Conservation (phyloP, 2,888 invertebrate species). For the Steinernema carpocapsae region DNA sequence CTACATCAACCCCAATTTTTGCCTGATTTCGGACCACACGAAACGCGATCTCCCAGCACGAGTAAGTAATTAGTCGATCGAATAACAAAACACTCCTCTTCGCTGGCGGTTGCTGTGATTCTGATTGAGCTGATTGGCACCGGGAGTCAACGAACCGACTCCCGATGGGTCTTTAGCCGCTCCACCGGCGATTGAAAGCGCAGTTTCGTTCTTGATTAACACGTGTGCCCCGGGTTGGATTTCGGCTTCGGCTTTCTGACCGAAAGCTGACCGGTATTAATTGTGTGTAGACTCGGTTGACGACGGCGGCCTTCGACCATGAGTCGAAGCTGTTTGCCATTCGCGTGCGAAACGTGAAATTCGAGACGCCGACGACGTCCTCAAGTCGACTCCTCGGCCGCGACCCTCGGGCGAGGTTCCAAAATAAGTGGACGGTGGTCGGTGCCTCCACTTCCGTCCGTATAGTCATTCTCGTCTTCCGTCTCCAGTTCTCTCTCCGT, state of each 20-base stretch:
- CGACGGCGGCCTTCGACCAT: constrained; percentile 27
- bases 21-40: no score
- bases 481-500: not conserved
- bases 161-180: not conserved
- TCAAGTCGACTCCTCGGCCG: constrained; percentile 4
- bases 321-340: constrained; percentile 28
- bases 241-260: not conserved
- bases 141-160: constrained; percentile 19
- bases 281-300: constrained; percentile 27
- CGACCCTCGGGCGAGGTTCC: constrained; percentile 33
- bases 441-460: not conserved
- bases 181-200: not conserved
- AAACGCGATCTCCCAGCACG: no score
- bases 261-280: constrained; percentile 32
- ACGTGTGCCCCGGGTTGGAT: constrained; percentile 21
- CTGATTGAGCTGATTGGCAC: constrained; percentile 16
- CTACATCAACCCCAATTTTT: no score
- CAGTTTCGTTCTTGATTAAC: constrained; percentile 20
- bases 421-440: constrained; percentile 28
- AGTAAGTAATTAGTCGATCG: constrained; percentile 29
- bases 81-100: constrained; percentile 32
- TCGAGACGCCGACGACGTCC: constrained; percentile 33
- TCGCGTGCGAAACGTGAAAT: constrained; percentile 34
- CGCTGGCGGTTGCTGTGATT: not conserved
- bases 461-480: constrained; percentile 7